Evolutionary conservation across 2,797 vertebrate genomes (phyloP), one percentile per base, ranked within the genome.

Genomic region (Anomalospiza imberbis): DNA sequence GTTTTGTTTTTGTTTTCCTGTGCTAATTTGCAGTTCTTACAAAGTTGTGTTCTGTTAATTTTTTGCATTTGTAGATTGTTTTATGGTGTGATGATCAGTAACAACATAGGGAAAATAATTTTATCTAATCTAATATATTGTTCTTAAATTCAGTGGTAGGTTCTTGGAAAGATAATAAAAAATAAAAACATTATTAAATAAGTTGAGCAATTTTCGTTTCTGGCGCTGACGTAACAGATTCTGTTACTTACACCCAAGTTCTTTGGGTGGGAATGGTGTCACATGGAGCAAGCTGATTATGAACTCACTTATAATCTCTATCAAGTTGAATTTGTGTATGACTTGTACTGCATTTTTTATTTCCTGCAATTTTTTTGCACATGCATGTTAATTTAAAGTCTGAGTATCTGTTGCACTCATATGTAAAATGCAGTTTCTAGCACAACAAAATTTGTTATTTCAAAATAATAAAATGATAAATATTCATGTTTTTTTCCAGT

Each of bases 141-240:
- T 68, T 63, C 6, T 50, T 88, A 63, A 73, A 67, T 67, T 73
- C 16, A 26, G 2, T 14, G 20, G 16, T 82, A 58, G 28, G 7
- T 88, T 89, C 40, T 57, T 91, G 65, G 77, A 88, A 77, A 31
- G 34, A 22, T 80, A 77, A 61, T 19, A 8, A 42, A 73, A 85
- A 82, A 29, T 48, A 47, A 89, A 82, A 82, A 8, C 19, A 4
- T 28, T 11, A 50, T 65, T 70, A 36, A 85, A 45, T 20, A 32
- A 65, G 3, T 54, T 89, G 53, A 78, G 48, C 34, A 70, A 6
- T 42, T 50, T 78, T 47, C n/a, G 11, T 55, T 55, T 88, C 66
- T 88, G 83, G 26, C 47, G 21, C n/a, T 74, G 68, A 32, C 0
- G 1, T 65, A 45, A 44, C 17, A 38, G 51, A 68, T 53, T 74